Conservation (phyloP, 2,797 vertebrate genomes). For the Pseudocheirus occidentalis region DNA sequence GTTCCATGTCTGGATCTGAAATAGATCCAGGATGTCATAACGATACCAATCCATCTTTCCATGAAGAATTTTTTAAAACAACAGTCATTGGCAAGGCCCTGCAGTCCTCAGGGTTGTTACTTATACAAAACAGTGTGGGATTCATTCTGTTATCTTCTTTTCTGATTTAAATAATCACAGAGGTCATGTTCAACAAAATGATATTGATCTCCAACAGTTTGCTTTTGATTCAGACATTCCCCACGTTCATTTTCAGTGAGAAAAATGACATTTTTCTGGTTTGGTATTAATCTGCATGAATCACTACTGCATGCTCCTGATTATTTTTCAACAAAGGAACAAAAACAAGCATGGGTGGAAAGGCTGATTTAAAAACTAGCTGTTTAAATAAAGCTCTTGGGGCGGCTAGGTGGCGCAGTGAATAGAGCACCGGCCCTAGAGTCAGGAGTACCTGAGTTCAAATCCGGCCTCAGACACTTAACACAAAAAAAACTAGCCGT, state of each 20-base stretch:
- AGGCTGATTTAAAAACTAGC: constrained; percentile 55
- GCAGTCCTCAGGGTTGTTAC: constrained; percentile 35
- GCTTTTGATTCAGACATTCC: constrained; percentile 56
- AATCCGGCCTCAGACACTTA: too few species aligned
- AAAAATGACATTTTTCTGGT: constrained; percentile 53
- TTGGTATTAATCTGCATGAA: constrained; percentile 67
- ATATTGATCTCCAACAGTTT: constrained; percentile 25
- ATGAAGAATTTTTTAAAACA: constrained; percentile 59
- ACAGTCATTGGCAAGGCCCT: constrained; percentile 53
- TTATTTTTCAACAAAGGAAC: constrained; percentile 47
- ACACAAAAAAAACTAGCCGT: too few species aligned
- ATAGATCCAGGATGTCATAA: constrained; percentile 42
- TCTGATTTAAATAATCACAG: constrained; percentile 37
- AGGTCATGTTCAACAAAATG: constrained; percentile 30
- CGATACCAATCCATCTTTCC: constrained; percentile 44
- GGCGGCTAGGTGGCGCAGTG: too few species aligned
- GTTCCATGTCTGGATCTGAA: constrained; percentile 55
- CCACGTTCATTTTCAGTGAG: constrained; percentile 50
- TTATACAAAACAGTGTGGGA: constrained; percentile 45
- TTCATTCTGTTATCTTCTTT: constrained; percentile 35
- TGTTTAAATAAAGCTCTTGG: constrained; percentile 30
- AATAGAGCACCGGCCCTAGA: too few species aligned
- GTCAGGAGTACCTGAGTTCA: too few species aligned
- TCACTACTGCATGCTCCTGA: constrained; percentile 21
- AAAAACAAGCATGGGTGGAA: constrained; percentile 40